Evolutionary conservation across 1,140 invertebrate genomes (phyloP).

Genomic region (Apis dorsata): DNA sequence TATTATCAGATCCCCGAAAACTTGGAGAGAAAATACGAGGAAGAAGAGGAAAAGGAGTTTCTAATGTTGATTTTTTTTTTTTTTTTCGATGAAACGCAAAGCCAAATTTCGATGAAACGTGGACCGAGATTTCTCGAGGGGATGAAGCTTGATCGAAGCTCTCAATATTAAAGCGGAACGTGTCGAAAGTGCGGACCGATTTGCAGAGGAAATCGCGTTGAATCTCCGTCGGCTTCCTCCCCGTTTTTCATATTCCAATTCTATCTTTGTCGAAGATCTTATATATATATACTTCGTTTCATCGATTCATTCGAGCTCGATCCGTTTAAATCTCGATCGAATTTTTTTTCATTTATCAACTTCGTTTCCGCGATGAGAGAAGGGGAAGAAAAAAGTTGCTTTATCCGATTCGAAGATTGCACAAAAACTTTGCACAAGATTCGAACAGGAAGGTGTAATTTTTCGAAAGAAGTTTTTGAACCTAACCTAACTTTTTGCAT

Average conservation of each 20-base stretch:
- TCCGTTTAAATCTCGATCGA: too few relatives aligned
- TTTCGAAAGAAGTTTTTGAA: too few relatives aligned
- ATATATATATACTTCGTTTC: neutral
- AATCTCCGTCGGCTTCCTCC: neutral
- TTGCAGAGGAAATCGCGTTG: neutral
- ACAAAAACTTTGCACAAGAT: too few relatives aligned
- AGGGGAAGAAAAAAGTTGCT: too few relatives aligned
- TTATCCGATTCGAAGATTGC: too few relatives aligned
- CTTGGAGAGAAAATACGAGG: neutral
- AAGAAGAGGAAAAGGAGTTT: too few relatives aligned
- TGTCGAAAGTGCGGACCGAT: neutral
- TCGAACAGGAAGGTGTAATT: too few relatives aligned
- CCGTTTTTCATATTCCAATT: neutral
- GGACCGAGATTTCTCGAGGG: neutral
- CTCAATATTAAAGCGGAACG: slow-evolving; percentile 14
- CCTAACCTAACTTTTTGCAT: too few relatives aligned
- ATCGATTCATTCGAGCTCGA: too few relatives aligned
- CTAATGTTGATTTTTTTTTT: too few relatives aligned
- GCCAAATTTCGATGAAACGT: neutral
- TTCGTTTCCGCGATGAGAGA: too few relatives aligned
- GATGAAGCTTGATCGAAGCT: neutral
- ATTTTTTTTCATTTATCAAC: too few relatives aligned
- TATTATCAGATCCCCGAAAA: neutral
- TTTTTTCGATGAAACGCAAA: neutral
- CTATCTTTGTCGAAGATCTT: neutral